These are phyloP conservation scores for Trichonephila clavata DNA, from an alignment of 1,140 invertebrate genomes.

Conservation along the genomic window DNA sequence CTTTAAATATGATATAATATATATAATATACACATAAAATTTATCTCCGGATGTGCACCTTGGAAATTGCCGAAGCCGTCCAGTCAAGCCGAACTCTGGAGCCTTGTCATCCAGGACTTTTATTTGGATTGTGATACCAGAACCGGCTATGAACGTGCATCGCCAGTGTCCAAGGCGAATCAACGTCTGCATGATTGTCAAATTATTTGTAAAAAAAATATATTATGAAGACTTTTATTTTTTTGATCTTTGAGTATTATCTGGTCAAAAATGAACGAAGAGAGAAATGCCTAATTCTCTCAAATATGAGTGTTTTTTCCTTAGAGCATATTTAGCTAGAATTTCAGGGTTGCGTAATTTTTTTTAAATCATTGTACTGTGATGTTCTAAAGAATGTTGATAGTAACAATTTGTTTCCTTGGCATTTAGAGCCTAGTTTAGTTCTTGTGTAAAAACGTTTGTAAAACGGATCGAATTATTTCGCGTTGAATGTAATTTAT, in stretches of 20 bases:
- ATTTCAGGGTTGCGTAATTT: constrained; percentile 74
- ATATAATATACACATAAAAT: not conserved
- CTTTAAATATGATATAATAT: constrained; percentile 33
- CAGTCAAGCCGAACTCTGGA: constrained; percentile 61
- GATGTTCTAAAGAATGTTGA: constrained; percentile 75
- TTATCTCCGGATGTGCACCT: constrained; percentile 17
- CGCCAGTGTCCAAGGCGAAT: constrained; percentile 64
- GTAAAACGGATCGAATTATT: not conserved
- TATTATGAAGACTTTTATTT: constrained; percentile 53
- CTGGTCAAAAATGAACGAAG: constrained; percentile 71
- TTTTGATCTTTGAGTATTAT: constrained; percentile 75
- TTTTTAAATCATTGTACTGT: constrained; percentile 74
- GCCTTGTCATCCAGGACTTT: constrained; percentile 75
- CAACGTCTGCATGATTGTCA: constrained; percentile 60
- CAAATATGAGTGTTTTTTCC: constrained; percentile 77
- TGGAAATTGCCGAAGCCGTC: constrained; percentile 68
- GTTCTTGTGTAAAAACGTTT: constrained; percentile 57
- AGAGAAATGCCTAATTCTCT: constrained; percentile 68
- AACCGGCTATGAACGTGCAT: constrained; percentile 63
- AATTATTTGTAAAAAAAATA: constrained; percentile 57
- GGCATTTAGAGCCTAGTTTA: constrained; percentile 75
- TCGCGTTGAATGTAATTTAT: constrained; percentile 40
- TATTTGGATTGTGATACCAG: constrained; percentile 76
- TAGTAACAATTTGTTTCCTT: constrained; percentile 72
- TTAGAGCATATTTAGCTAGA: constrained; percentile 75